Evolutionary conservation across 2,888 invertebrate genomes (phyloP), one percentile per base, ranked within the genome.

Genomic region (Agrochola circellaris): DNA sequence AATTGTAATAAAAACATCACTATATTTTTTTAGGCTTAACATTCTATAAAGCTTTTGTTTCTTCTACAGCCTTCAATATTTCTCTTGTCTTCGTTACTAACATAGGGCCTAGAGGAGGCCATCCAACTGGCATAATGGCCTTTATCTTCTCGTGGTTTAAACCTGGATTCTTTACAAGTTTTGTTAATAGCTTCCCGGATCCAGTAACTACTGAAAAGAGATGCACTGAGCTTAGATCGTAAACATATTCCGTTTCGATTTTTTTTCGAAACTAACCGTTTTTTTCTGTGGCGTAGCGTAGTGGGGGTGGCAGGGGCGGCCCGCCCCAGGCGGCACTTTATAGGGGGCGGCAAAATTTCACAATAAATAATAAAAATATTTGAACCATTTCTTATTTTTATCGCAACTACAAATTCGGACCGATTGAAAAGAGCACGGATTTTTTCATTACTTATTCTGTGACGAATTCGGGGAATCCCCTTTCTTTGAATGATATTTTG

Each of bases 41-140:
- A 51, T n/a, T 51, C 30, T 20, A n/a, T 38, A 0, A 3, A 20
- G 58, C 15, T 62, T 20, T 56, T 48, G 17, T 45, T 26, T 34
- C 23, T 61, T n/a, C 6, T 26, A 11, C 8, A 26, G 9, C 6
- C 51, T 56, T 42, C 9, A 54, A 23, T 30, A 34, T 1, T 38
- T 42, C 4, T 48, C 15, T 58, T 34, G 30, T 15, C 4, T 17
- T 30, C 48, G 45, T 54, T 64, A 26, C 1, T 26, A 68, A 48
- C 15, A 79, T 7, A 23, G 77, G 77, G 1, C 84, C 84, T 45
- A 83, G 20, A 6, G 81, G 84, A 26, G 83, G 83, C 81, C 81
- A 83, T 42, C 83, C 83, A 23, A 23, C 2, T 17, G 83, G 81
- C 65, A 84, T 83, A 4, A 84, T 4, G 0, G 13, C 9, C 13